phyloP scores from a whole-genome alignment of 2,888 invertebrate genomes.

The Hydraecia micacea region DNA sequence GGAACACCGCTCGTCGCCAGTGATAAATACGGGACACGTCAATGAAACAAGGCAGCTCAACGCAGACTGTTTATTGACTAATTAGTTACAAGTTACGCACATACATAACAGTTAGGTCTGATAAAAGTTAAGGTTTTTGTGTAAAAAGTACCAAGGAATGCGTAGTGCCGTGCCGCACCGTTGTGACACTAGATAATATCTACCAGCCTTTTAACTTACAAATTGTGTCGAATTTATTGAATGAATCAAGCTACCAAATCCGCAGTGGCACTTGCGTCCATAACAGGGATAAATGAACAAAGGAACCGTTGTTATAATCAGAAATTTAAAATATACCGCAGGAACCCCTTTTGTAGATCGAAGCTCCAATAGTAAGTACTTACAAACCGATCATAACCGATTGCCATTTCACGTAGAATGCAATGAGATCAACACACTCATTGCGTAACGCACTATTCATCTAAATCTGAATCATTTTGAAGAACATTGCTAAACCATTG shows the following conservation, averaged over 20 bases:
- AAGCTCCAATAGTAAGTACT: not conserved
- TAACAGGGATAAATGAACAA: too few species aligned
- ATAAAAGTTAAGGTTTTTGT: too few species aligned
- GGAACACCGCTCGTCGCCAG: too few species aligned
- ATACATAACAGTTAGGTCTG: not conserved
- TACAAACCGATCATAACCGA: not conserved
- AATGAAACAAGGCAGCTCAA: too few species aligned
- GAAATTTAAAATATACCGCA: constrained; percentile 4
- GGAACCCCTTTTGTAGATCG: not conserved
- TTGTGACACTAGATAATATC: not conserved
- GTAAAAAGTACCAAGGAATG: not conserved
- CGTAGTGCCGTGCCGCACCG: not conserved
- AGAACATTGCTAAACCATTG: too few species aligned
- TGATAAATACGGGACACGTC: too few species aligned
- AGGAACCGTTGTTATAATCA: not conserved
- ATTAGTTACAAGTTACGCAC: too few species aligned
- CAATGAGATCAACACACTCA: not conserved
- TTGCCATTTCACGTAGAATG: not conserved
- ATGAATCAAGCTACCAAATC: too few species aligned
- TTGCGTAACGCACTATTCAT: too few species aligned
- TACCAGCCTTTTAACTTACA: not conserved
- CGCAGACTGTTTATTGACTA: too few species aligned
- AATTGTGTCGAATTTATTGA: not conserved
- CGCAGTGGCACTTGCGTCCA: too few species aligned
- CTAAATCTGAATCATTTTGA: too few species aligned